A percentile compares a stretch with the other conserved stretches of the same genome.
These are phyloP conservation scores for Pedionomus torquatus DNA, from an alignment of 2,113 vertebrate genomes.

Conservation along the genomic window DNA sequence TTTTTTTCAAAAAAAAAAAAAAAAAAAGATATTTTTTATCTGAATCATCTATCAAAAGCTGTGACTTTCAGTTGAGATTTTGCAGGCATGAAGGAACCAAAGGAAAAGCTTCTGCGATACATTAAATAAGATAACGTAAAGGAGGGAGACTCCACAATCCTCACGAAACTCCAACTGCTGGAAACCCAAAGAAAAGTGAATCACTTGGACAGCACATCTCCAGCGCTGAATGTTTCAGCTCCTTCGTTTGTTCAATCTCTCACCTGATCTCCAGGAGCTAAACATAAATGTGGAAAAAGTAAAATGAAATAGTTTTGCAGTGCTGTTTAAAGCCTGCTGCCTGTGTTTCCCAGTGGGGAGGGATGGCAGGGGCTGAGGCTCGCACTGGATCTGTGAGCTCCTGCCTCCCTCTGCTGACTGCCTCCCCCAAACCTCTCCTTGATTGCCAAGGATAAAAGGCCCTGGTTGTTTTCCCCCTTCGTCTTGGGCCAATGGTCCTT, in stretches of 20 bases:
- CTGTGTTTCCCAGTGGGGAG: not conserved
- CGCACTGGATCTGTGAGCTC: not conserved
- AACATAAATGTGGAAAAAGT: not conserved
- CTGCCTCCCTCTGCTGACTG: constrained; percentile 52
- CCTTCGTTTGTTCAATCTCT: not conserved
- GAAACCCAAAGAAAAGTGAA: not conserved
- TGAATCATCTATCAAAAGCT: not conserved
- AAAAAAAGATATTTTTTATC: not conserved
- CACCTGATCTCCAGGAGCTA: not conserved
- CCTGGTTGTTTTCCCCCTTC: rapidly evolving
- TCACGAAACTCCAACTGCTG: not conserved
- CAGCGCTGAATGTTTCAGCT: not conserved
- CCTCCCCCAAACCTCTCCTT: not conserved
- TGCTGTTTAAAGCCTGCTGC: not conserved
- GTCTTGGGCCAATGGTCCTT: not conserved
- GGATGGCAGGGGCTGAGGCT: not conserved
- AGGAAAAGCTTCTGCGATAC: not conserved
- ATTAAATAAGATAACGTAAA: not conserved
- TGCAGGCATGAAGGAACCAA: not conserved
- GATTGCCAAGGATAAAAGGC: not conserved
- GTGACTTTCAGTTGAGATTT: not conserved
- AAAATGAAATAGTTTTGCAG: not conserved
- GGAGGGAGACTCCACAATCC: not conserved
- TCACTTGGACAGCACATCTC: not conserved
- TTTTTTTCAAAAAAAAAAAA: not conserved